Evolutionary conservation across 2,113 vertebrate species (phyloP), one percentile per base, ranked within the genome.

Genomic region (Menura novaehollandiae): DNA sequence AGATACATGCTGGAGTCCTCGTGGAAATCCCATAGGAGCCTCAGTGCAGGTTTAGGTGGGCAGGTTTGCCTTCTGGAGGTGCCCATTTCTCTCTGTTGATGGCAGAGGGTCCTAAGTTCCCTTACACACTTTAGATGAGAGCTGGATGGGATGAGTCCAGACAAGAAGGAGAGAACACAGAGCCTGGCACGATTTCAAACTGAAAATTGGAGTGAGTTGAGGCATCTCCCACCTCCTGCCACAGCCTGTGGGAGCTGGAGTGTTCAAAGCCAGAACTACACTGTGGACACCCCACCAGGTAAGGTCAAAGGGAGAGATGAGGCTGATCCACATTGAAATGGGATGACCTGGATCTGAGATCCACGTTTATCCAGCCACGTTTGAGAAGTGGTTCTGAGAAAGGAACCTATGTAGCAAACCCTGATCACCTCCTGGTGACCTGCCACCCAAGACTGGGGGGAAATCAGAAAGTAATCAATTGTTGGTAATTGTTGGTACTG

Each of bases 301-400:
- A 2, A 66, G 32, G 35, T 28, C 23, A 35, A 32, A 15, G 18
- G 19, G 30, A 47, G 43, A 39, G 35, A 19, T 63, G 47, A 63
- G 9, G 15, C 43, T 58, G 49, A 58, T 56, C 26, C 37, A 4
- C 18, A 3, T 0, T 17, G 49, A 55, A 64, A n/a, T 1, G 5
- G 51, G 27, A 5, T 67, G 46, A 10, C 19, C 28, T 33, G 23
- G n/a, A 6, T 41, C n/a, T 2, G 11, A 76, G 30, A 27, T 47
- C 58, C 17, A 8, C 7, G 3, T 58, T 39, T 39, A 39, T 23
- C 8, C 52, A 76, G 43, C 27, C 7, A 5, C 23, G 3, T 52
- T 30, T 22, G 64, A 51, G 63, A 30, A 33, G 19, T 1, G 1
- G 10, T 66, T 86, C 74, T 35, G 52, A 60, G 44, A 49, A 49